Evolutionary conservation across 2,888 invertebrate genomes (phyloP).

Genomic region (Dromius quadrimaculatus): DNA sequence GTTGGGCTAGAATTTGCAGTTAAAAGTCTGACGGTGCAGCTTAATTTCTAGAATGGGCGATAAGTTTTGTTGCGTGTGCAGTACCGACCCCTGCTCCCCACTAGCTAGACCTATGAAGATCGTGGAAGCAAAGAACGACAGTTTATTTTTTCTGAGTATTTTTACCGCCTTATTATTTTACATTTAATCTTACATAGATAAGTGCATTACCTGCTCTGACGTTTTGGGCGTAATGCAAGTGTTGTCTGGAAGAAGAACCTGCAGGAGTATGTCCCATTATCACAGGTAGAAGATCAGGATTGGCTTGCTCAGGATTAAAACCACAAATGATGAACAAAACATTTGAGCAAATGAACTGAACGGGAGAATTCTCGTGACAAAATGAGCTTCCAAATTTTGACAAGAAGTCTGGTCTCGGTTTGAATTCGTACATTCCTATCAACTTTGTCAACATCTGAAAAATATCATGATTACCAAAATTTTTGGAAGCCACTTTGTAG

Average conservation of each 20-base stretch:
- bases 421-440: slow-evolving; percentile 73
- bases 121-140: too few species aligned
- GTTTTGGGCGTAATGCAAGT: slow-evolving; percentile 80
- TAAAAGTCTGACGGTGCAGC: too few species aligned
- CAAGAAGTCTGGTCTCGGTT: slow-evolving; percentile 71
- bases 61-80: too few species aligned
- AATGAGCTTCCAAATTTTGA: slow-evolving; percentile 50
- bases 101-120: too few species aligned
- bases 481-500: too few species aligned
- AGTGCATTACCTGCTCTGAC: slow-evolving; percentile 64
- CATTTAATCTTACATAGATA: not conserved
- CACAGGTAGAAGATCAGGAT: slow-evolving; percentile 59
- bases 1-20: too few species aligned
- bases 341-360: slow-evolving; percentile 60
- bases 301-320: slow-evolving; percentile 61
- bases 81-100: too few species aligned
- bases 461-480: too few species aligned
- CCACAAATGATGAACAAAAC: slow-evolving; percentile 61
- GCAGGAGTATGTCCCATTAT: slow-evolving; percentile 60
- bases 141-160: too few species aligned
- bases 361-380: slow-evolving; percentile 15
- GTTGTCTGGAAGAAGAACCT: slow-evolving; percentile 72
- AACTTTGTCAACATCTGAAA: slow-evolving; percentile 55
- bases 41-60: too few species aligned
- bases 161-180: too few species aligned